Evolutionary conservation across 2,113 vertebrate genomes (phyloP).

Genomic region (Pangasianodon gigas): DNA sequence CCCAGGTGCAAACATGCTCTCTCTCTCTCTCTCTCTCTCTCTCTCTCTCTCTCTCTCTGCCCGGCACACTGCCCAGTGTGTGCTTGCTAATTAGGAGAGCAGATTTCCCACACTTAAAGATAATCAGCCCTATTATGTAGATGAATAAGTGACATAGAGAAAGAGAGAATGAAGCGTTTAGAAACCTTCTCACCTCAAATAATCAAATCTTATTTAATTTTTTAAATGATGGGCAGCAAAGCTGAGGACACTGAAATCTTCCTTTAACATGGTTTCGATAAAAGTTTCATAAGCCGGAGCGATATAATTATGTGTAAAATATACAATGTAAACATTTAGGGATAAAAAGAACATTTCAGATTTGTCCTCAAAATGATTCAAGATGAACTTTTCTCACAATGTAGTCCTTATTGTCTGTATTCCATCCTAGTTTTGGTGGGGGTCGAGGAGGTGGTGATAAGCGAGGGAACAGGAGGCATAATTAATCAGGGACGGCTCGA

Average conservation of each 20-base stretch:
- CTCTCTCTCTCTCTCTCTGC: conserved; percentile 47
- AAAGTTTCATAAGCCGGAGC: background rate
- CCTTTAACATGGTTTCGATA: background rate
- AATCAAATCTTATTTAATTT: conserved; percentile 3
- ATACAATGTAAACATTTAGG: background rate
- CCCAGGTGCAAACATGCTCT: conserved; percentile 70
- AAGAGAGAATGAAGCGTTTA: conserved; percentile 49
- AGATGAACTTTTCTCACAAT: background rate
- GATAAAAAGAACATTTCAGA: background rate
- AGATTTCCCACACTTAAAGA: conserved; percentile 72
- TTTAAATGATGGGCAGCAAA: background rate
- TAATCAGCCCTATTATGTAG: conserved; percentile 65
- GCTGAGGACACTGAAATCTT: background rate
- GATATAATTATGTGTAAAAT: background rate
- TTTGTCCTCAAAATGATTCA: background rate
- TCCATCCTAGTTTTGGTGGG: background rate
- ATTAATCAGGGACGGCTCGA: conserved; percentile 19
- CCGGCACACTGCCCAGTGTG: conserved; percentile 67
- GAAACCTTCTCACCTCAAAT: conserved; percentile 40
- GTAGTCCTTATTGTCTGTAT: background rate
- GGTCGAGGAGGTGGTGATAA: background rate
- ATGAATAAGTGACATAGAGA: conserved; percentile 57
- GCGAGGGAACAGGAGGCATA: conserved; percentile 17
- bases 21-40: conserved; percentile 62
- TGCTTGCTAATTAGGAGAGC: conserved; percentile 67